Base-by-base conservation (phyloP, 2,113 vertebrate species). In the Tenebrosternarchus preto region DNA sequence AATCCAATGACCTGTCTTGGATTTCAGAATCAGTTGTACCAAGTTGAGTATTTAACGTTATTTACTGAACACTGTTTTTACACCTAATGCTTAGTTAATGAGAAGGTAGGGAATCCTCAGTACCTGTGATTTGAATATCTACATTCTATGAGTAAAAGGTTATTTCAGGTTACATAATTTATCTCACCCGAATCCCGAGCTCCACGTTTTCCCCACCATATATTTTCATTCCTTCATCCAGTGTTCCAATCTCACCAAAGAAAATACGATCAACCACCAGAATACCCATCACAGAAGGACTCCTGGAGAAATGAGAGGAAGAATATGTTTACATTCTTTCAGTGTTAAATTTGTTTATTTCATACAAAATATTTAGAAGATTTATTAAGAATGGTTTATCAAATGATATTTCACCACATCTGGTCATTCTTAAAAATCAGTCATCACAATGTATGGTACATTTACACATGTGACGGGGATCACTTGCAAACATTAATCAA, bases 131-230 rank as follows among this genome's bases (percentile, higher is more conserved):
- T n/a, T n/a, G n/a, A n/a, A n/a, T n/a, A n/a, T n/a, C n/a, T n/a
- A n/a, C n/a, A n/a, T n/a, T n/a, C n/a, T n/a, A n/a, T n/a, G n/a
- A n/a, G n/a, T n/a, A n/a, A n/a, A n/a, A n/a, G n/a, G n/a, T n/a
- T n/a, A n/a, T n/a, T n/a, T n/a, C n/a, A n/a, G n/a, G n/a, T n/a
- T n/a, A n/a, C n/a, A n/a, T n/a, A n/a, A n/a, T n/a, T n/a, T n/a
- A n/a, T n/a, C 93, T 95, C 87, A 99, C 97, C 92, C 97, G 92
- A 82, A 99, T 93, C 24, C 96, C 96, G 0, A 99, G 94, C 84
- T 99, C 97, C 3, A 98, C 96, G 6, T 99, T 99, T 86, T 99
- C 96, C 9, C 97, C 97, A 66, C 97, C 97, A 0, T 98, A 99
- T 20, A 97, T 92, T 86, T 96, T 94, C 96, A 98, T 98, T 87